Evolutionary conservation across 1,140 invertebrate genomes (phyloP), one percentile per base, ranked within the genome.

Genomic region (Bombus huntii): DNA sequence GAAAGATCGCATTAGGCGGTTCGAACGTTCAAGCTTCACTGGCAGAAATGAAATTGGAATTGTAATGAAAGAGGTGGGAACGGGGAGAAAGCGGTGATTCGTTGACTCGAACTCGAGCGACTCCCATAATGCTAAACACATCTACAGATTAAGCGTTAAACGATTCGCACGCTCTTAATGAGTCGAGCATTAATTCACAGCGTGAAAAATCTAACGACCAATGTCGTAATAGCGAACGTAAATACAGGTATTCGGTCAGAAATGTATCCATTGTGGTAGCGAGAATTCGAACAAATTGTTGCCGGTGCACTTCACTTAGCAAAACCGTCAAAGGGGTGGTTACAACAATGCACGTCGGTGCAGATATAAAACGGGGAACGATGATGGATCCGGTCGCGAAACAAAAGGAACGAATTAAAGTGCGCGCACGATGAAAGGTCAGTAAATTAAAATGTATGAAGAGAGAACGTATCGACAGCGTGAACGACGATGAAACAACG

Each of bases 381-480:
- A 89, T 89, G 88, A 89, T 89, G 88, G 88, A 89, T 89, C 88
- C 88, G 88, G 85, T 81, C 3, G 62, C 66, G 85, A 77, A 89
- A 89, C 88, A 89, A 89, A 89, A 89, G 88, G 85, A 89, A 89
- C 85, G 88, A 89, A 89, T 89, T 89, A 89, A 89, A 89, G 73
- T 73, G 78, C 62, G 74, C 62, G 78, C 53, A 65, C 79, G 75
- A 89, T 87, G 84, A 80, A 83, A 83, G 80, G 80, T 89, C 88
- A 81, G 70, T 75, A 80, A 89, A 89, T 89, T 86, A 89, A 89
- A 89, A 89, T 89, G 84, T 78, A 89, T 83, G 81, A 89, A 86
- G 79, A 71, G 86, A 81, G 72, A 59, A 65, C 39, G 31, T 87
- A 85, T 90, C 81, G 79, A 70, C 73, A 44, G n/a, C 37, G 70